Conservation (phyloP, 2,113 vertebrate species). For the Xiphias gladius region DNA sequence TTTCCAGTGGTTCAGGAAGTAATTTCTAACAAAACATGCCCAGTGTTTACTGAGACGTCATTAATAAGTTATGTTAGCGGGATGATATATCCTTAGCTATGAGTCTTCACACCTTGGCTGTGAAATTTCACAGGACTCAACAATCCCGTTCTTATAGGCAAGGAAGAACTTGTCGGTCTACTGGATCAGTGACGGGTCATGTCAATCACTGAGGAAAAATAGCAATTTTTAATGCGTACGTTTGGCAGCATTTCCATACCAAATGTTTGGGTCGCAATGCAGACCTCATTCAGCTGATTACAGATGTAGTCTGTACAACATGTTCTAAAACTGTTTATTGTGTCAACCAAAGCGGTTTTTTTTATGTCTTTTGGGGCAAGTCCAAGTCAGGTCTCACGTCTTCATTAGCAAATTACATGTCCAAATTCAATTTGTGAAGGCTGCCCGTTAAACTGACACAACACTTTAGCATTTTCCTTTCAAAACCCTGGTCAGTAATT, state of each 20-base stretch:
- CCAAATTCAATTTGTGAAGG: neutral
- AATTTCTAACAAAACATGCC: constrained; percentile 40
- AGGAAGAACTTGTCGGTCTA: constrained; percentile 21
- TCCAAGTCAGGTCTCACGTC: neutral
- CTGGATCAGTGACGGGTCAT: constrained; percentile 39
- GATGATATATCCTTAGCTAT: constrained; percentile 63
- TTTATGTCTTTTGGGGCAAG: neutral
- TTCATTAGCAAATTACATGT: constrained; percentile 11
- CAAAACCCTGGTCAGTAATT: neutral
- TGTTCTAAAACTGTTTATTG: neutral
- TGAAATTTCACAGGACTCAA: constrained; percentile 66
- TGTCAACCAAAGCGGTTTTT: neutral
- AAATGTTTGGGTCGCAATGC: constrained; percentile 33
- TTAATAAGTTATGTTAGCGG: constrained; percentile 59
- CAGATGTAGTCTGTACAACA: neutral
- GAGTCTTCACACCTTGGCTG: constrained; percentile 68
- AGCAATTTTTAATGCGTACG: constrained; percentile 18
- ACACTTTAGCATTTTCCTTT: neutral
- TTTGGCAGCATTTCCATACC: constrained; percentile 11
- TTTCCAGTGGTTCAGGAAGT: constrained; percentile 38
- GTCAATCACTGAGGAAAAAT: neutral
- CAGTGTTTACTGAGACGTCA: constrained; percentile 54
- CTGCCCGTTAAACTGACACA: neutral
- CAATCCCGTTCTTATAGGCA: constrained; percentile 33
- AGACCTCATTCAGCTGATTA: neutral